phyloP scores from a whole-genome alignment of 2,113 vertebrate genomes.

The Peromyscus polionotus region DNA sequence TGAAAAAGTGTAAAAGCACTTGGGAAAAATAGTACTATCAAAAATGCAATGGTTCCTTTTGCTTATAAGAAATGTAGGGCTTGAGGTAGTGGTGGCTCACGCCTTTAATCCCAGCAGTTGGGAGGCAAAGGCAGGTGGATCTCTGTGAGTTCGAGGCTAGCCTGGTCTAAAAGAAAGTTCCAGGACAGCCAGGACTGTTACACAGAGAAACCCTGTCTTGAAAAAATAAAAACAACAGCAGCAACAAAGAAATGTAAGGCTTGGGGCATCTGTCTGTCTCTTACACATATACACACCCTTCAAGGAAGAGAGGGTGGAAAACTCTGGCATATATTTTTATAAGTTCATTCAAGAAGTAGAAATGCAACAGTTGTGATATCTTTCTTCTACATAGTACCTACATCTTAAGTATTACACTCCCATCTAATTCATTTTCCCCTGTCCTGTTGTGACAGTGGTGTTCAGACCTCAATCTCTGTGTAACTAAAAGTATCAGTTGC shows the following conservation, averaged over 20 bases:
- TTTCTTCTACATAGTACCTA: neutral
- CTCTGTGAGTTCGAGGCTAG: no score
- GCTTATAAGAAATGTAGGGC: neutral
- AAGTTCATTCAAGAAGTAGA: conserved; percentile 47
- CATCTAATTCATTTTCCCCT: neutral
- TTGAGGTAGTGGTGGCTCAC: neutral
- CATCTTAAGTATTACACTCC: neutral
- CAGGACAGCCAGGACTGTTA: no score
- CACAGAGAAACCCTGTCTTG: no score
- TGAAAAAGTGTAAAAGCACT: neutral
- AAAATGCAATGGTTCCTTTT: neutral
- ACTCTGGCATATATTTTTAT: neutral
- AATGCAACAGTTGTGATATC: neutral
- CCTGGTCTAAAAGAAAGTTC: no score
- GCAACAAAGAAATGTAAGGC: neutral
- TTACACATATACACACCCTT: no score
- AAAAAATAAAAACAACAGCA: no score
- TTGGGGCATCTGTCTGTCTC: neutral
- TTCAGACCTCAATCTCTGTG: neutral
- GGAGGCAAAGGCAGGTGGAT: no score
- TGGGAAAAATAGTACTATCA: conserved; percentile 29
- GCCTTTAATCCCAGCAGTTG: no score
- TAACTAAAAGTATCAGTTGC: conserved; percentile 24
- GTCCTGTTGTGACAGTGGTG: neutral
- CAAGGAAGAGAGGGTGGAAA: neutral